Conservation (phyloP, 2,888 invertebrate species). For the Standfussiana lucernea region DNA sequence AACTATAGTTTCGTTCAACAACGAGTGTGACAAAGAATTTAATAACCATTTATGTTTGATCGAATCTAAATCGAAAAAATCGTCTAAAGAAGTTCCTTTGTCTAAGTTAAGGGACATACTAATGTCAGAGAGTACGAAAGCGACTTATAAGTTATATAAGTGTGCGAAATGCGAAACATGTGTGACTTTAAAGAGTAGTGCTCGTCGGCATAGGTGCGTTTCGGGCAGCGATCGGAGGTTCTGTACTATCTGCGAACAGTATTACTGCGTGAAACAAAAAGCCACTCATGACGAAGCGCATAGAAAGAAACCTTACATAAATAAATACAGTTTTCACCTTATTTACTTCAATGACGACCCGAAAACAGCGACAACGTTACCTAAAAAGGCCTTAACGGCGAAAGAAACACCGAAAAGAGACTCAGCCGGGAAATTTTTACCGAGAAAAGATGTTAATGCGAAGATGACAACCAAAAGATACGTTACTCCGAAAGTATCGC, state of each 20-base stretch:
- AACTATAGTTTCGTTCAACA: constrained; percentile 53
- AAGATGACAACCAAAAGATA: constrained; percentile 1
- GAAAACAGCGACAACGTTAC: constrained; percentile 8
- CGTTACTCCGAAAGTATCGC: constrained; percentile 41
- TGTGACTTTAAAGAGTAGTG: constrained; percentile 25
- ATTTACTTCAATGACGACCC: constrained; percentile 60
- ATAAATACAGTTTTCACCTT: constrained; percentile 51
- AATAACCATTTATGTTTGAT: constrained; percentile 47
- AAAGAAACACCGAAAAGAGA: not conserved
- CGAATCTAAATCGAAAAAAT: constrained; percentile 7
- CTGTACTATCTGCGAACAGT: constrained; percentile 58
- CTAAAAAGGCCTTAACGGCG: not conserved
- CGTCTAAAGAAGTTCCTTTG: not conserved
- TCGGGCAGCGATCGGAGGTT: not conserved
- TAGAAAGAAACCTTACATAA: constrained; percentile 30
- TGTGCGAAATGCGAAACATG: constrained; percentile 46
- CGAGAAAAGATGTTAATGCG: not conserved
- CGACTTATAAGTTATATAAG: constrained; percentile 34
- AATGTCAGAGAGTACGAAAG: not conserved
- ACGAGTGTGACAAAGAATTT: constrained; percentile 48
- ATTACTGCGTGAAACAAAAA: constrained; percentile 11
- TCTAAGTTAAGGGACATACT: not conserved
- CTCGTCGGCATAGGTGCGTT: constrained; percentile 36
- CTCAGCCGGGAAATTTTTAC: not conserved
- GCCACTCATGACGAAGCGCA: constrained; percentile 64